phyloP scores from a whole-genome alignment of 2,113 vertebrate genomes.

The Carassius carassius region DNA sequence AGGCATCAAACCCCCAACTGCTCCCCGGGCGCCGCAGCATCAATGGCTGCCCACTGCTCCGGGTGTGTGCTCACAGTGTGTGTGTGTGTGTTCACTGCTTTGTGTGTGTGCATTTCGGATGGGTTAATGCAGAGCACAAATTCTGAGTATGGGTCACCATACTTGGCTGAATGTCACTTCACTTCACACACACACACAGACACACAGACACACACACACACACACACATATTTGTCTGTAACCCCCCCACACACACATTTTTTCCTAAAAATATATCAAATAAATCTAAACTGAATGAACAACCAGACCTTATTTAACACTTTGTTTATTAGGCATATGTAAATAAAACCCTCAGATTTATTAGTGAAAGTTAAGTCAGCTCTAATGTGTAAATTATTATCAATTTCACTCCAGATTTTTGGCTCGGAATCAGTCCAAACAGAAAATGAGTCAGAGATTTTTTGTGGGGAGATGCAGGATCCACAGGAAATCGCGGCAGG shows the following conservation, averaged over 20 bases:
- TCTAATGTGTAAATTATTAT: background rate
- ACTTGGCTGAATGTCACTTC: too few relatives aligned
- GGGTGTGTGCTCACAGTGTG: too few relatives aligned
- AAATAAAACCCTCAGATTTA: background rate
- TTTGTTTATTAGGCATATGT: background rate
- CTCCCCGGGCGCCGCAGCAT: too few relatives aligned
- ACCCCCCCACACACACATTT: background rate
- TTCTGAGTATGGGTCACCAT: too few relatives aligned
- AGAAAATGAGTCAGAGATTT: conserved; percentile 42
- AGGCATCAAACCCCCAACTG: too few relatives aligned
- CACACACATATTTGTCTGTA: too few relatives aligned
- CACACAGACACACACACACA: too few relatives aligned
- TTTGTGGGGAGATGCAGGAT: background rate
- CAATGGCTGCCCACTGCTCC: too few relatives aligned
- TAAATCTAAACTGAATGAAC: background rate
- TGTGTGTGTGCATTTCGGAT: too few relatives aligned
- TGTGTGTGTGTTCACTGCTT: too few relatives aligned
- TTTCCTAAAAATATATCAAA: background rate
- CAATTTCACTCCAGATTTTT: background rate
- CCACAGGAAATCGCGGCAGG: conserved; percentile 22
- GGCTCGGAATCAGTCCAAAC: conserved; percentile 2
- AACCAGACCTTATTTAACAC: background rate
- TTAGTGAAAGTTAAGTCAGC: background rate
- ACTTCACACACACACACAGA: too few relatives aligned
- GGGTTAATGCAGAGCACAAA: too few relatives aligned